Evolutionary conservation across 2,797 vertebrate species (phyloP), one percentile per base, ranked within the genome.

Genomic region (Sarcoramphus papa): DNA sequence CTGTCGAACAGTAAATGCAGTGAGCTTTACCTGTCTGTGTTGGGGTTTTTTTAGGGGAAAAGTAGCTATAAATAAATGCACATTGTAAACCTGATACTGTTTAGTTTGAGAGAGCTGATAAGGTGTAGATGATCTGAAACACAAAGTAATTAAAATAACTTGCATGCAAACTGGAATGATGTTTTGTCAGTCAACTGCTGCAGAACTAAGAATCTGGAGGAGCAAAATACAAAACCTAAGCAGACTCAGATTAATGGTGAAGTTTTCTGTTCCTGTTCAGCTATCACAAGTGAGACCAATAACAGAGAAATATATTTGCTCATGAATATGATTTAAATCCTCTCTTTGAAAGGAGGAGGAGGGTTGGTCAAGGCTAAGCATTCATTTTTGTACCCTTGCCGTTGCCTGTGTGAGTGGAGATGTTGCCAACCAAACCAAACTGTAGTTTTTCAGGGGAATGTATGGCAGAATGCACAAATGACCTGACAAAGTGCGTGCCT

Each of bases 51-150:
- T 51, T 7, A 18, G 53, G 43, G 65, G 65, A 33, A 40, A 75
- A 82, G 24, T 2, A 50, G 3, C 31, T 70, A 3, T 19, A 25
- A 74, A 72, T 54, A 67, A 57, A 47, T 35, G 15, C 27, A 18
- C 10, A 0, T 53, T 28, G 1, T 33, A 28, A 67, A 59, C 7
- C 15, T 63, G 53, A 8, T 30, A 4, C 3, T 20, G 37, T 70
- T 75, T 70, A 16, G 45, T 63, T 50, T 1, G 5, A 41, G 79
- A 18, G 81, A 51, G 37, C 14, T 35, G 67, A 5, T 20, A 9
- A 53, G 28, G 72, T 35, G 13, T 6, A 37, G 72, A 9, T 35
- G 60, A 33, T n/a, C 47, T 37, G 53, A 77, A 57, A 27, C 33
- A 35, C 41, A 24, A 57, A 64, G 17, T 24, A 35, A 60, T 54